A percentile compares a stretch with the other conserved stretches of the same genome.
These are phyloP conservation scores for Sturmia bella DNA, from an alignment of 2,888 invertebrate genomes.

Conservation along the genomic window DNA sequence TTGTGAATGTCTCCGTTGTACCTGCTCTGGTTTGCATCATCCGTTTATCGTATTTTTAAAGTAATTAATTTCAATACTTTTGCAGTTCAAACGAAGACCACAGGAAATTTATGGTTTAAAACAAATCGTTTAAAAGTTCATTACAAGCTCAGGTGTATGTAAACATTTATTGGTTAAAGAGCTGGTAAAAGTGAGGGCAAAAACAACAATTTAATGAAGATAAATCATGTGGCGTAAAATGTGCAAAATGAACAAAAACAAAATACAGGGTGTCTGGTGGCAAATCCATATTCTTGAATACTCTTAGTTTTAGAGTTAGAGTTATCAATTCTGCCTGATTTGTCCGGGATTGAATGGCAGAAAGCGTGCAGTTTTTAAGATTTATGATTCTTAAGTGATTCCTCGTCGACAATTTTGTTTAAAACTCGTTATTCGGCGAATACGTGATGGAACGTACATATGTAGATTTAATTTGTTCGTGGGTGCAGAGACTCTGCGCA, in stretches of 20 bases:
- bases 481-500: no score
- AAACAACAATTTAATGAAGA: conserved; percentile 1
- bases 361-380: no score
- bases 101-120: conserved; percentile 33
- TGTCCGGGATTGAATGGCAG: no score
- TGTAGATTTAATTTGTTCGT: no score
- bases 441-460: no score
- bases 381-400: no score
- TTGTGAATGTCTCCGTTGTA: not conserved
- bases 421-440: no score
- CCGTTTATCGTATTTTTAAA: conserved; percentile 44
- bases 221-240: conserved; percentile 33
- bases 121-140: conserved; percentile 13
- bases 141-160: not conserved
- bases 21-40: conserved; percentile 4
- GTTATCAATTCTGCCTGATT: no score
- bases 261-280: no score
- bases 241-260: conserved; percentile 34
- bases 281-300: no score
- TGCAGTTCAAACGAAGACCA: conserved; percentile 27
- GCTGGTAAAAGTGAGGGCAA: not conserved
- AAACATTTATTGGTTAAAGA: not conserved
- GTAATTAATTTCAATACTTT: conserved; percentile 56
- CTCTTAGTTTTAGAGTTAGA: no score
- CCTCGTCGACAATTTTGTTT: no score